Evolutionary conservation across 1,140 invertebrate genomes (phyloP), one percentile per base, ranked within the genome.

Genomic region (Zaprionus ghesquierei): DNA sequence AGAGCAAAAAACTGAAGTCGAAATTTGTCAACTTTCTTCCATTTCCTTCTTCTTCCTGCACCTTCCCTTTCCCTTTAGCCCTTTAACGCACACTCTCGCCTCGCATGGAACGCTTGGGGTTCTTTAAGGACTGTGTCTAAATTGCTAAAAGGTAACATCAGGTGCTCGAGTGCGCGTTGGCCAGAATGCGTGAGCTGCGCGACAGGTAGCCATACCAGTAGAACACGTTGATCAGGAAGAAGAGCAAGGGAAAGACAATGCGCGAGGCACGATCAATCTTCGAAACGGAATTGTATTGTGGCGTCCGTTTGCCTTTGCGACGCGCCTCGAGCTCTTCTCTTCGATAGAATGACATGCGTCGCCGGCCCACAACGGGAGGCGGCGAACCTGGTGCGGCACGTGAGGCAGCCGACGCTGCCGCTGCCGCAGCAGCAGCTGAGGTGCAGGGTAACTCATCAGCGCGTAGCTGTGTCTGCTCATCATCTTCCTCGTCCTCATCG

Each of bases 201-300:
- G 94, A 94, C 25, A 96, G 92, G 85, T 96, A 97, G 1, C 94
- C 94, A 77, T 94, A 95, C 96, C 96, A 97, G 84, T 97, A 97
- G 91, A 96, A 95, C 46, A 96, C 91, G 90, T 97, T 97, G 62
- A 97, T 96, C 20, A 95, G 93, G 3, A 96, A 89, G 81, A 97
- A 97, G 29, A 95, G 93, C 35, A 96, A 72, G 1, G 96, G 96
- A 89, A 97, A 97, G 25, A 96, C 94, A 25, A 96, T 92, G 13
- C 96, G 92, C 18, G 96, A 96, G 10, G 94, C 94, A 9, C 95
- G 93, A 91, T 97, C 96, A 49, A 97, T 96, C 92, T 96, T 96
- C 20, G 96, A 96, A 2, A 97, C 96, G 5, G 95, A 96, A 90
- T 97, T 97, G 79, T 94, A 95, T 64, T 95, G 92, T 1, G 95